Evolutionary conservation across 2,113 vertebrate genomes (phyloP).

Genomic region (Ancistrus triradiatus): DNA sequence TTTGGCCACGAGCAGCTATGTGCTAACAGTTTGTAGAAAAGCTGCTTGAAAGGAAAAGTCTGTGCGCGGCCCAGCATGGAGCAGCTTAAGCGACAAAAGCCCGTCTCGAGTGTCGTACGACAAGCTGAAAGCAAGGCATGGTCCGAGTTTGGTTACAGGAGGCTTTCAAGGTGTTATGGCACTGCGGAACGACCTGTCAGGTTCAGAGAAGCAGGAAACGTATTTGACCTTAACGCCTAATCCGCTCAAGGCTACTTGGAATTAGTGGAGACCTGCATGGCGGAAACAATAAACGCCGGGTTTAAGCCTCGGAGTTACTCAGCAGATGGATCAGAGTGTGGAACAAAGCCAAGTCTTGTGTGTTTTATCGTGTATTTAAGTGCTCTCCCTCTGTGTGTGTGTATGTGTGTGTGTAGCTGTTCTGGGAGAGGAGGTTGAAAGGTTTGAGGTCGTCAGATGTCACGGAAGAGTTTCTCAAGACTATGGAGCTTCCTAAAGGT

Average conservation of each 20-base stretch:
- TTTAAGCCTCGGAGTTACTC: neutral
- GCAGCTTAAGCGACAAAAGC: neutral
- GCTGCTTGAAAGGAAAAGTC: neutral
- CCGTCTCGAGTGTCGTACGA: neutral
- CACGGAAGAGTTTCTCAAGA: conserved; percentile 77
- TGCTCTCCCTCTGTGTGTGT: too few species aligned
- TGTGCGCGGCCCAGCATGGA: neutral
- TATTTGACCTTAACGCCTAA: neutral
- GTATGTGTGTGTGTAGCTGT: conserved; percentile 67
- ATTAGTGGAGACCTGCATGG: neutral
- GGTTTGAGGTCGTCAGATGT: conserved; percentile 79
- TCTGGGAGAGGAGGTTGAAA: conserved; percentile 84
- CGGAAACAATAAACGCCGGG: neutral
- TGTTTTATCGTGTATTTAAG: neutral
- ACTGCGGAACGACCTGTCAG: too few species aligned
- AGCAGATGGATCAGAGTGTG: too few species aligned
- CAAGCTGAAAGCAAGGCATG: too few species aligned
- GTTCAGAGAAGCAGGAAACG: too few species aligned
- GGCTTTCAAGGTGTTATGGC: too few species aligned
- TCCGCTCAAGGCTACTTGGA: too few species aligned
- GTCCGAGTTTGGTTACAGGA: too few species aligned
- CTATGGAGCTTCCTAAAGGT: conserved; percentile 84
- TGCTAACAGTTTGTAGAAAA: neutral
- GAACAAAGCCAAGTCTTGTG: neutral
- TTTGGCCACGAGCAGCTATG: neutral